Conservation (phyloP, 2,113 vertebrate genomes). For the Catharus bicknelli region DNA sequence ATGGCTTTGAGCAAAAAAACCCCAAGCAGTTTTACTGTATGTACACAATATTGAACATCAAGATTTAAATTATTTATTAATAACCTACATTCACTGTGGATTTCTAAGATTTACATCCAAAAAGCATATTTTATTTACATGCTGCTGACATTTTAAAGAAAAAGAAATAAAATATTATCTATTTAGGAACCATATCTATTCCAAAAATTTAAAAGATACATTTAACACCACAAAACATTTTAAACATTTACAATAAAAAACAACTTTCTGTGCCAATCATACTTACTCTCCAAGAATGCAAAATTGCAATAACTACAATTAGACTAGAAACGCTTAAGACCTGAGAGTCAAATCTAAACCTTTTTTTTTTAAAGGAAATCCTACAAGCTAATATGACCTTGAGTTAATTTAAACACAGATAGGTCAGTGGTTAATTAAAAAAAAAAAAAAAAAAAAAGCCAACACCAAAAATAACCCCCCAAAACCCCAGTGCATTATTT, state of each 20-base stretch:
- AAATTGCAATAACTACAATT: conserved; percentile 58
- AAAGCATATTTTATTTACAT: conserved; percentile 70
- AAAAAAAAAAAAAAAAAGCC: background rate
- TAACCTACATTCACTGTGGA: conserved; percentile 52
- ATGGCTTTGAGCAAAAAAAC: conserved; percentile 10
- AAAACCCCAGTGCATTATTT: background rate
- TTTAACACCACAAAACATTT: conserved; percentile 26
- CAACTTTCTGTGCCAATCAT: conserved; percentile 40
- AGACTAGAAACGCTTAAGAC: conserved; percentile 51
- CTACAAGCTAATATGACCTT: background rate
- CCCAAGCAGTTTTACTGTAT: background rate
- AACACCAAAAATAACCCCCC: background rate
- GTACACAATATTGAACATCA: conserved; percentile 29
- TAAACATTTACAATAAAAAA: conserved; percentile 53
- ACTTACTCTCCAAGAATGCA: conserved; percentile 46
- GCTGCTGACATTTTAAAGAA: conserved; percentile 26
- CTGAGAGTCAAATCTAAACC: conserved; percentile 63
- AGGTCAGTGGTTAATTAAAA: conserved; percentile 5
- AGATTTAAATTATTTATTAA: conserved; percentile 73
- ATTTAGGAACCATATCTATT: conserved; percentile 14
- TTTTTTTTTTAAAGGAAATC: background rate
- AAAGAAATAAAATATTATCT: conserved; percentile 33
- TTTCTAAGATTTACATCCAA: conserved; percentile 73
- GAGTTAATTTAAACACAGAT: background rate
- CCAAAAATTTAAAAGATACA: conserved; percentile 52